Conservation (phyloP, 2,797 vertebrate species). For the Sebastes taczanowskii region DNA sequence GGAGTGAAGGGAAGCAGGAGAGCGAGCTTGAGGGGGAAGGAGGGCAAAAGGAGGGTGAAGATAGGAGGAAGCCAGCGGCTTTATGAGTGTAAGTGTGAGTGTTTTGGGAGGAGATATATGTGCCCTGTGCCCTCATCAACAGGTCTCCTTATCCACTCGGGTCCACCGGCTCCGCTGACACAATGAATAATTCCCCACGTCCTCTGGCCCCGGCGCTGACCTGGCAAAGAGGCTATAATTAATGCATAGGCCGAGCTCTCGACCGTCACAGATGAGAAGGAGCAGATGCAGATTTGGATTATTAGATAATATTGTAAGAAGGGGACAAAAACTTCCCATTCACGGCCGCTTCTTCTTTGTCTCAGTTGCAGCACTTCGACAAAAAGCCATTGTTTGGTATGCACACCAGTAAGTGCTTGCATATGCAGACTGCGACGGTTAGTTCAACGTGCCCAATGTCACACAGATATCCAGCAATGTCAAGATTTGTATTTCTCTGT, state of each 20-base stretch:
- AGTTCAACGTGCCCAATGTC: slow-evolving; percentile 74
- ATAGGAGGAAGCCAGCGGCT: slow-evolving; percentile 35
- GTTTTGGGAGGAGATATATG: slow-evolving; percentile 49
- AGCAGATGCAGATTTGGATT: slow-evolving; percentile 62
- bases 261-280: slow-evolving; percentile 29
- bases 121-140: slow-evolving; percentile 68
- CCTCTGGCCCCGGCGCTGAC: slow-evolving; percentile 71
- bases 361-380: background rate
- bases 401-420: slow-evolving; percentile 53
- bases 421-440: slow-evolving; percentile 60
- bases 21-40: slow-evolving; percentile 22
- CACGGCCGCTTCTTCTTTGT: slow-evolving; percentile 32
- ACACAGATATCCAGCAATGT: slow-evolving; percentile 79
- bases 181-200: slow-evolving; percentile 79
- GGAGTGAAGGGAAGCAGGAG: slow-evolving; percentile 40
- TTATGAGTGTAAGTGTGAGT: slow-evolving; percentile 25
- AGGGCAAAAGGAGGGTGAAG: slow-evolving; percentile 27
- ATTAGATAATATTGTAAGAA: slow-evolving; percentile 56
- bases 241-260: slow-evolving; percentile 59
- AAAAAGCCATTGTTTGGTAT: slow-evolving; percentile 61
- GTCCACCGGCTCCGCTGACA: slow-evolving; percentile 51
- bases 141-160: slow-evolving; percentile 56
- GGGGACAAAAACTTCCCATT: slow-evolving; percentile 34
- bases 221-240: slow-evolving; percentile 66
- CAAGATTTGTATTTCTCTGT: slow-evolving; percentile 79